phyloP scores from a whole-genome alignment of 2,888 invertebrate genomes.

The Hemithea aestivaria region DNA sequence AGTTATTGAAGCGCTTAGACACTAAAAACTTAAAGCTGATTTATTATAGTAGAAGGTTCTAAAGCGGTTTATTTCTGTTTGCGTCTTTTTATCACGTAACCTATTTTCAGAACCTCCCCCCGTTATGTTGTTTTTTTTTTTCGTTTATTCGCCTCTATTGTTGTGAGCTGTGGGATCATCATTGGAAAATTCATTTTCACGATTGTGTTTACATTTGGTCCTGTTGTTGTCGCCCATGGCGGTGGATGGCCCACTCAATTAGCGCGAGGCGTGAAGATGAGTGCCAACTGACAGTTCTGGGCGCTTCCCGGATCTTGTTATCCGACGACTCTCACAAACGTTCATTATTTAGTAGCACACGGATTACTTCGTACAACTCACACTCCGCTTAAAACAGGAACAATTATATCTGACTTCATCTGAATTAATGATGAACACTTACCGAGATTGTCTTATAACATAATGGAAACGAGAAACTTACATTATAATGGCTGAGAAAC shows the following conservation, averaged over 20 bases:
- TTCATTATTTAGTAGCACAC: slow-evolving; percentile 42
- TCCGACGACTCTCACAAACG: slow-evolving; percentile 28
- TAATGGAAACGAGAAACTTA: slow-evolving; percentile 4
- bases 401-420: slow-evolving; percentile 19
- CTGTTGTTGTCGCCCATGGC: slow-evolving; percentile 32
- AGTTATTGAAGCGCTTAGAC: slow-evolving; percentile 19
- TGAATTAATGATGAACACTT: slow-evolving; percentile 25
- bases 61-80: slow-evolving; percentile 10
- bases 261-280: slow-evolving; percentile 44
- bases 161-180: slow-evolving; percentile 14
- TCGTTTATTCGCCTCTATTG: slow-evolving; percentile 10
- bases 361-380: slow-evolving; percentile 20
- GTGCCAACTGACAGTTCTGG: slow-evolving; percentile 41
- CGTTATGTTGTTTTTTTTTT: slow-evolving; percentile 2
- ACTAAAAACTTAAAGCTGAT: slow-evolving; percentile 19
- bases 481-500: not conserved
- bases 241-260: slow-evolving; percentile 44
- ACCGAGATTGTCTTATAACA: slow-evolving; percentile 7
- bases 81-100: slow-evolving; percentile 5
- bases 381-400: slow-evolving; percentile 12
- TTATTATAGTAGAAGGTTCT: slow-evolving; percentile 14
- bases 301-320: slow-evolving; percentile 38
- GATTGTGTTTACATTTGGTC: slow-evolving; percentile 40
- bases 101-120: too few relatives aligned
- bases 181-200: slow-evolving; percentile 35